phyloP scores from a whole-genome alignment of 2,888 invertebrate genomes.

The Lepidocyrtoides sp. region DNA sequence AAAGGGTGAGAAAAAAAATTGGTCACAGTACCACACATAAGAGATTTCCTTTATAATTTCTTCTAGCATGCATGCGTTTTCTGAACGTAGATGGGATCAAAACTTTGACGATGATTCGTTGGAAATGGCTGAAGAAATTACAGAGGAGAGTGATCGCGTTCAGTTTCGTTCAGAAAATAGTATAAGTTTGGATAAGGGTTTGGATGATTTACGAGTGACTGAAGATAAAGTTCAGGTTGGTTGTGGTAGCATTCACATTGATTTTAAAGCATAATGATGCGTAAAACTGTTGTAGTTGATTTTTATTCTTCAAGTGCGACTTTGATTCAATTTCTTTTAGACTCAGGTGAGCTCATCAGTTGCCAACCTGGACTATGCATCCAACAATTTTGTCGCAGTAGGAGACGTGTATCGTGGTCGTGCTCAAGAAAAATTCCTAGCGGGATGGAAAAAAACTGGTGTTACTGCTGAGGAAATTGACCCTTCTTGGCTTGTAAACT shows the following conservation, averaged over 20 bases:
- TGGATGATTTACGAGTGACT: constrained; percentile 76
- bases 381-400: constrained; percentile 81
- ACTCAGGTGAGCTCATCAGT: constrained; percentile 33
- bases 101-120: constrained; percentile 82
- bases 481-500: constrained; percentile 83
- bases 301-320: no score
- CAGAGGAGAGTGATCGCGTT: constrained; percentile 83
- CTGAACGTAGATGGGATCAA: constrained; percentile 85
- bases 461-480: constrained; percentile 84
- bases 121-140: constrained; percentile 85
- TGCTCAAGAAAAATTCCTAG: constrained; percentile 84
- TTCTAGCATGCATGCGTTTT: no score
- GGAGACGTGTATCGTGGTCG: constrained; percentile 83
- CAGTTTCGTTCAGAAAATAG: constrained; percentile 82
- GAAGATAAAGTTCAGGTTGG: constrained; percentile 58
- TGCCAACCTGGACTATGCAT: constrained; percentile 66
- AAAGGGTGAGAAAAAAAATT: constrained; percentile 79
- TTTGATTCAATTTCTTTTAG: no score
- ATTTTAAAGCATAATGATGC: no score
- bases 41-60: no score
- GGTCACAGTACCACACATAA: neutral
- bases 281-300: no score
- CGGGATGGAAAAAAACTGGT: constrained; percentile 84
- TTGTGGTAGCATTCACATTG: no score
- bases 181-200: constrained; percentile 83